Conservation (phyloP, 2,888 invertebrate species). For the Agonopterix heracliana region DNA sequence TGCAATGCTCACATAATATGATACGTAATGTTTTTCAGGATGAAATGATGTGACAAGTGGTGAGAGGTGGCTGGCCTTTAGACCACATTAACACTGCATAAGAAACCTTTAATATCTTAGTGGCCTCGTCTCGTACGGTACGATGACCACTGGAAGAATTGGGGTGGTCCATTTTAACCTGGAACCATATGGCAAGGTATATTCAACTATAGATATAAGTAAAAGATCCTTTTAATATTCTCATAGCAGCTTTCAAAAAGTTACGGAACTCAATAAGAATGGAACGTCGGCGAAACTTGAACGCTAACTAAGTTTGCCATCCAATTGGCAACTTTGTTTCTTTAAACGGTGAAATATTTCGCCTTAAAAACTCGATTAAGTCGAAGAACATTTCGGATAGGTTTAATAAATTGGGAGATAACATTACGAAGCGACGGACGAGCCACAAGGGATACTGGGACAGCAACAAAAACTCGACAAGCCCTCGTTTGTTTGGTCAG, state of each 20-base stretch:
- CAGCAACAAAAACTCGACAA: constrained; percentile 47
- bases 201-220: too few species aligned
- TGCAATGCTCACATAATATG: too few species aligned
- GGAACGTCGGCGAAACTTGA: constrained; percentile 19
- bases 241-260: not conserved
- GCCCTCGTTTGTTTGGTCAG: constrained; percentile 47
- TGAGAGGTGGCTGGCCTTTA: too few species aligned
- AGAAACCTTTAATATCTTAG: too few species aligned
- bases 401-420: constrained; percentile 46
- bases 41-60: too few species aligned
- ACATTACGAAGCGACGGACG: constrained; percentile 28
- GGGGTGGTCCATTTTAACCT: too few species aligned
- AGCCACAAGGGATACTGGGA: constrained; percentile 27
- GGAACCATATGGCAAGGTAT: too few species aligned
- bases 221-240: not conserved
- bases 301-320: constrained; percentile 17
- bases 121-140: too few species aligned
- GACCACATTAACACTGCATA: too few species aligned
- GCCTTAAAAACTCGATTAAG: constrained; percentile 31
- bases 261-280: constrained; percentile 25
- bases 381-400: constrained; percentile 37
- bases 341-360: constrained; percentile 35
- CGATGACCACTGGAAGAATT: too few species aligned
- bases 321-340: constrained; percentile 23
- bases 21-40: too few species aligned